Percentiles rank a stretch among this genome's conserved stretches.
Conservation (phyloP, 2,888 invertebrate genomes). For the Tolmerus cingulatus region DNA sequence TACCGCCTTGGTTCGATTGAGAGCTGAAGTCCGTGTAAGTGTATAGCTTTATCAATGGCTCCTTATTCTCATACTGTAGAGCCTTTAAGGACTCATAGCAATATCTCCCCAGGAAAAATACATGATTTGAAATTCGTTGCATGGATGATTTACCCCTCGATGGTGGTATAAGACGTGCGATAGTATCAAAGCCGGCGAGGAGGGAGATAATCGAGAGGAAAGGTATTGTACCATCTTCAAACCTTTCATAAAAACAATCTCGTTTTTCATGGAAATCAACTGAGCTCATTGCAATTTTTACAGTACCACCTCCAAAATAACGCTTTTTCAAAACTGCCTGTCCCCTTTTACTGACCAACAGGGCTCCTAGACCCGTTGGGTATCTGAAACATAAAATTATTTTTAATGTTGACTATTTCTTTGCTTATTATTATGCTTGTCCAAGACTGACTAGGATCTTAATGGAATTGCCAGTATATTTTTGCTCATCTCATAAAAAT, state of each 20-base stretch:
- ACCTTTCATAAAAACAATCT: slow-evolving; percentile 75
- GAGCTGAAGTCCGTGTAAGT: slow-evolving; percentile 74
- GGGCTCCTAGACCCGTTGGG: slow-evolving; percentile 93
- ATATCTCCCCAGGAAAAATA: slow-evolving; percentile 78
- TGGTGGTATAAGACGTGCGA: slow-evolving; percentile 71
- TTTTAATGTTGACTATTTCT: background rate
- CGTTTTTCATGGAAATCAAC: slow-evolving; percentile 77
- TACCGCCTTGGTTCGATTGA: slow-evolving; percentile 76
- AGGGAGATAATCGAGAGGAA: slow-evolving; percentile 86
- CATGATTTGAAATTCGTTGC: slow-evolving; percentile 75
- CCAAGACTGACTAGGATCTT: too few relatives aligned
- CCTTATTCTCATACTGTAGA: slow-evolving; percentile 77
- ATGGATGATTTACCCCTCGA: slow-evolving; percentile 63
- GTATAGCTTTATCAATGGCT: slow-evolving; percentile 75
- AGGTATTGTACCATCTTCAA: slow-evolving; percentile 93
- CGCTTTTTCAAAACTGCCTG: slow-evolving; percentile 63
- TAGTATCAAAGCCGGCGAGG: slow-evolving; percentile 81
- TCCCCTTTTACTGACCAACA: slow-evolving; percentile 73
- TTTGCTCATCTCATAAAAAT: too few relatives aligned
- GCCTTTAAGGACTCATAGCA: slow-evolving; percentile 70
- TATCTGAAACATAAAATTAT: slow-evolving; percentile 63
- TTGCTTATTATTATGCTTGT: too few relatives aligned
- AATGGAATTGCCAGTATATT: too few relatives aligned
- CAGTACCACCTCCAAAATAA: slow-evolving; percentile 95
- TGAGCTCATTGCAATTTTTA: slow-evolving; percentile 80